phyloP scores from a whole-genome alignment of 2,888 invertebrate genomes.

The Hypercompe scribonia region DNA sequence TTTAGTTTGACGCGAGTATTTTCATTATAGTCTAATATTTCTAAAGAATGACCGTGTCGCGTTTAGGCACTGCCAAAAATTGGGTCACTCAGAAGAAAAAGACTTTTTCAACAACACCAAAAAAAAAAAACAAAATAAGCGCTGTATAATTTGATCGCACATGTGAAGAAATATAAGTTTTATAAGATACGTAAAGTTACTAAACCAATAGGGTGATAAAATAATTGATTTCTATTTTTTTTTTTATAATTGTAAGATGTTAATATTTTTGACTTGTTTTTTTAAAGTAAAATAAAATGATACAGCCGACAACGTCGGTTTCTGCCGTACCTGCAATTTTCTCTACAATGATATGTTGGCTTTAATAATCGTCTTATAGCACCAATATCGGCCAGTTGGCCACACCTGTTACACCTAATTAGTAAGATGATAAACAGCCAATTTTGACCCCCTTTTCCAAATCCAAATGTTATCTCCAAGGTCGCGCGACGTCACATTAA shows the following conservation, averaged over 20 bases:
- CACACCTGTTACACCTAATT: slow-evolving; percentile 49
- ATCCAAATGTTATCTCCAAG: slow-evolving; percentile 31
- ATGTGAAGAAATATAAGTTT: not conserved
- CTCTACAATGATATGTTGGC: slow-evolving; percentile 17
- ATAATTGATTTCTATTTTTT: too few species aligned
- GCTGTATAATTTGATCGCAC: too few species aligned
- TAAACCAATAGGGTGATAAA: not conserved
- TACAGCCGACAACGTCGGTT: not conserved
- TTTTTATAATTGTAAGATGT: too few species aligned
- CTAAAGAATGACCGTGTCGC: not conserved
- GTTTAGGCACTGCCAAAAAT: too few species aligned
- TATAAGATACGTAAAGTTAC: not conserved
- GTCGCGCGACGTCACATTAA: slow-evolving; percentile 54
- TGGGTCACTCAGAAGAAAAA: not conserved
- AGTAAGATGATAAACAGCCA: slow-evolving; percentile 49
- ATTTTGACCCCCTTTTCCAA: slow-evolving; percentile 25
- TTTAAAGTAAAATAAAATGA: not conserved
- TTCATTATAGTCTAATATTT: not conserved
- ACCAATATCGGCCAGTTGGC: slow-evolving; percentile 41
- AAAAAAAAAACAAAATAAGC: not conserved
- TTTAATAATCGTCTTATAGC: slow-evolving; percentile 31
- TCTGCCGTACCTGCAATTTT: slow-evolving; percentile 8
- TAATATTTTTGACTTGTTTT: not conserved
- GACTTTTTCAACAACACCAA: not conserved
- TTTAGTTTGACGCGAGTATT: not conserved